These are phyloP conservation scores for Argya squamiceps DNA, from an alignment of 2,797 vertebrate species.

Conservation along the genomic window DNA sequence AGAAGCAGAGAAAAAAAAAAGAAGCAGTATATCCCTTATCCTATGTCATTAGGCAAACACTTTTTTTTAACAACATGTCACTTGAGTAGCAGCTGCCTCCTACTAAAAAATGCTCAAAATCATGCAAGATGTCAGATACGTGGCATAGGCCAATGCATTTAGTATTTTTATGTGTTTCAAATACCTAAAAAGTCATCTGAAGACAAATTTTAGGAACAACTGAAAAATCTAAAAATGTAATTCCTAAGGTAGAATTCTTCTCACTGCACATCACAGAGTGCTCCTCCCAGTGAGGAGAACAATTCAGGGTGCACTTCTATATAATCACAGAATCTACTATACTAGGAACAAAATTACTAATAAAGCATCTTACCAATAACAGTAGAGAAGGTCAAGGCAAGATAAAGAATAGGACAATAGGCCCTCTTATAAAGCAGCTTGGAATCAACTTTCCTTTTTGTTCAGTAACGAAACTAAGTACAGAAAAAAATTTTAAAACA, in stretches of 20 bases:
- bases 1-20: background rate
- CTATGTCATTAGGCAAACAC: background rate
- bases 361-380: background rate
- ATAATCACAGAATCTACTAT: background rate
- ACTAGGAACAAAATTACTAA: background rate
- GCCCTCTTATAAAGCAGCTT: background rate
- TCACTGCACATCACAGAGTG: background rate
- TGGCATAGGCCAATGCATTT: background rate
- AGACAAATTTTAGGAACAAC: background rate
- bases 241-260: background rate
- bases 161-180: background rate
- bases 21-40: background rate
- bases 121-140: background rate
- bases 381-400: background rate
- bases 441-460: background rate
- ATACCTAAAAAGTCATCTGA: background rate
- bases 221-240: background rate
- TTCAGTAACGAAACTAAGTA: background rate
- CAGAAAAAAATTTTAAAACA: background rate
- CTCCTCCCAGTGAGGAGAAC: background rate
- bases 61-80: background rate
- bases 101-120: background rate
- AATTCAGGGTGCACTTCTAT: background rate
- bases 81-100: background rate
- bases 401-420: background rate